Conservation (phyloP, 2,888 invertebrate genomes). For the Agrochola macilenta region DNA sequence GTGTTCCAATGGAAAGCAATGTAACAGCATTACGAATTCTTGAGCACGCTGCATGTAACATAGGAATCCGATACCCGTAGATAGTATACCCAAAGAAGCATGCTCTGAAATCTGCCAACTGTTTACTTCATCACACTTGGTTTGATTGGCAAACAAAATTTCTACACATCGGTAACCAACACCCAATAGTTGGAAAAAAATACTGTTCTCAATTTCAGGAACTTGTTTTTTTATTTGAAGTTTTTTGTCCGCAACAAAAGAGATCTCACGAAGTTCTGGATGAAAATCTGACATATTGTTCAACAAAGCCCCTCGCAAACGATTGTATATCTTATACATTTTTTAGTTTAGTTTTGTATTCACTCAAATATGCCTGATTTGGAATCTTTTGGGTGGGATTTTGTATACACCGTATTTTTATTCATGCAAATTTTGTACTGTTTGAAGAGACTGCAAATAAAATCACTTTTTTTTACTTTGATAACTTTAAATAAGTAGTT, state of each 20-base stretch:
- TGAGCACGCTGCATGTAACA: conserved; percentile 83
- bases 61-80: conserved; percentile 42
- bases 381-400: conserved; percentile 56
- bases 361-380: conserved; percentile 27
- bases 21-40: conserved; percentile 68
- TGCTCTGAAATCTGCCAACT: conserved; percentile 58
- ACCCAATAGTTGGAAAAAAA: conserved; percentile 45
- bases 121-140: conserved; percentile 60
- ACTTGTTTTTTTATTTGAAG: conserved; percentile 33
- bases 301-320: conserved; percentile 54
- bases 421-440: conserved; percentile 56
- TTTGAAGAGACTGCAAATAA: conserved; percentile 55
- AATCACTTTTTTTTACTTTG: conserved; percentile 58
- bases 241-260: conserved; percentile 43
- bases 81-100: conserved; percentile 61
- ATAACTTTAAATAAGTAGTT: conserved; percentile 56
- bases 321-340: conserved; percentile 31
- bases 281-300: conserved; percentile 55
- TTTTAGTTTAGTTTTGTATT: conserved; percentile 31
- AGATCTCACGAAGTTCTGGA: conserved; percentile 47
- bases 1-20: conserved; percentile 80
- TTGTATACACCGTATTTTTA: conserved; percentile 57
- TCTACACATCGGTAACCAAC: conserved; percentile 46
- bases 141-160: conserved; percentile 51
- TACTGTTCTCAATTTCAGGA: conserved; percentile 61